A percentile compares a stretch with the other conserved stretches of the same genome.
Evolutionary conservation across 2,888 invertebrate species (phyloP).

Genomic region (Cosmorhoe ocellata): DNA sequence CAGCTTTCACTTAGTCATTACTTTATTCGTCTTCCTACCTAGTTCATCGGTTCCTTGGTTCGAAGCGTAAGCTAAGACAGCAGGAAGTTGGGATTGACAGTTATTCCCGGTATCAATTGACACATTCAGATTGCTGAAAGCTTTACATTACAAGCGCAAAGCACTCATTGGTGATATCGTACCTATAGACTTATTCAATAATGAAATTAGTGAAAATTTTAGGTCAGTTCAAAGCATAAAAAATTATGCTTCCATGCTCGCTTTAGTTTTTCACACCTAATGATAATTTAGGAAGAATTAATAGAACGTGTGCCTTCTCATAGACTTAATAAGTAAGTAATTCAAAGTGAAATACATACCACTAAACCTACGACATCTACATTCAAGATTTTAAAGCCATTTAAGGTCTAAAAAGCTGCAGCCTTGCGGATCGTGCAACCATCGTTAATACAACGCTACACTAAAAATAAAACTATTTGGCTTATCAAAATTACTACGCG

Average conservation of each 20-base stretch:
- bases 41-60: conserved; percentile 63
- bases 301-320: conserved; percentile 52
- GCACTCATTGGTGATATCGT: conserved; percentile 32
- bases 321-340: conserved; percentile 47
- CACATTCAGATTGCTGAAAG: conserved; percentile 31
- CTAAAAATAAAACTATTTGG: conserved; percentile 61
- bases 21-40: conserved; percentile 75
- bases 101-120: conserved; percentile 21
- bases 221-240: conserved; percentile 36
- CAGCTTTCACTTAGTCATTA: conserved; percentile 81
- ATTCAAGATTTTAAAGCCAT: conserved; percentile 47
- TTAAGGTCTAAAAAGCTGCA: conserved; percentile 68
- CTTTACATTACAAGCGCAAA: conserved; percentile 49
- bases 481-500: conserved; percentile 56
- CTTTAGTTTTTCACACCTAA: conserved; percentile 41
- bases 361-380: conserved; percentile 60
- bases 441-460: conserved; percentile 52
- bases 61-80: conserved; percentile 72
- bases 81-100: conserved; percentile 48
- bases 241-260: conserved; percentile 37
- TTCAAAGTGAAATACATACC: conserved; percentile 55
- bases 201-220: conserved; percentile 34
- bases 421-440: conserved; percentile 62
- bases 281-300: conserved; percentile 56
- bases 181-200: conserved; percentile 29